Evolutionary conservation across 2,888 invertebrate species (phyloP), one percentile per base, ranked within the genome.

Genomic region (Acanthosoma haemorrhoidale): DNA sequence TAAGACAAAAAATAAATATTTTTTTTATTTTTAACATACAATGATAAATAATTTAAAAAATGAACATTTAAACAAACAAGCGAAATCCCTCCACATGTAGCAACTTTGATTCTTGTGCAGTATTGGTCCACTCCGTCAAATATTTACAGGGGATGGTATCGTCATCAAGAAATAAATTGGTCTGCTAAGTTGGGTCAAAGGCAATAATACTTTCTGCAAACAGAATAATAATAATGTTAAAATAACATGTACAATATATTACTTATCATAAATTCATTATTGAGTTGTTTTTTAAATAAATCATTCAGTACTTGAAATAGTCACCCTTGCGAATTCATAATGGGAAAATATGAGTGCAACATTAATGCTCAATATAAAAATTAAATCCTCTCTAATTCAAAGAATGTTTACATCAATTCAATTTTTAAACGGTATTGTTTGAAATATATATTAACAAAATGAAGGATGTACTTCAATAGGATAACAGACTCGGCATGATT

Each of bases 31-130:
- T 60, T 60, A 51, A 51, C 51, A 51, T 51, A 51, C 51, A 51
- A 51, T 51, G 51, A 51, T 51, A 51, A 51, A 51, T 51, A 51
- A 51, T 51, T 51, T 25, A 51, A 51, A 51, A 51, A 51, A 51
- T 51, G n/a, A 51, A 51, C 51, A 51, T 51, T n/a, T 51, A 51
- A 51, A 25, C 51, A 39, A 64, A 64, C 41, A 64, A 64, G 41
- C 41, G n/a, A 41, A 41, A 41, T 41, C 64, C 64, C 64, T 64
- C 64, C 64, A 64, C 64, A 64, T 51, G 6, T 51, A 51, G 51
- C 51, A 25, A 51, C 51, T 51, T 51, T 51, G 25, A 29, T 18
- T 13, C 25, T 29, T 13, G 32, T 9, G 25, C 13, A 25, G 21
- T 13, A 51, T 51, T 51, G 51, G 51, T 51, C 51, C 51, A 51